Conservation (phyloP, 2,797 vertebrate genomes). For the Rhinogobio ventralis region DNA sequence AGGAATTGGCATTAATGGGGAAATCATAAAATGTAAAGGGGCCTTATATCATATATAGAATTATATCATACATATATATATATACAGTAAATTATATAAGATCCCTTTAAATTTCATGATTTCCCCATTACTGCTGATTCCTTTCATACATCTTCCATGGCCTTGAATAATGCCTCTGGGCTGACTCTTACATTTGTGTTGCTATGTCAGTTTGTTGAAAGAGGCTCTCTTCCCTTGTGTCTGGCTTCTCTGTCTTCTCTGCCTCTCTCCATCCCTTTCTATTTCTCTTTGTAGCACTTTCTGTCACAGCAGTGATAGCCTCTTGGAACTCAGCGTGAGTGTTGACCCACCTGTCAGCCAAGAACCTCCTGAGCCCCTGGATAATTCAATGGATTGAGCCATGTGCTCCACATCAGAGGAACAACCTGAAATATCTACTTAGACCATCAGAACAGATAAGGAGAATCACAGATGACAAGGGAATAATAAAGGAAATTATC, state of each 20-base stretch:
- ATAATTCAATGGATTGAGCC: constrained; percentile 66
- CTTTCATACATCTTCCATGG: constrained; percentile 17
- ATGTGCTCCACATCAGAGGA: constrained; percentile 67
- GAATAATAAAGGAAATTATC: neutral
- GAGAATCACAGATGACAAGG: constrained; percentile 2
- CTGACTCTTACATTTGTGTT: constrained; percentile 45
- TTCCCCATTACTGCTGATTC: neutral
- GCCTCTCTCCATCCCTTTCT: neutral
- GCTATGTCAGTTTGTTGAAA: constrained; percentile 36
- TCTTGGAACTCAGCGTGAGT: constrained; percentile 30
- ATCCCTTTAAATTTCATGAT: constrained; percentile 1
- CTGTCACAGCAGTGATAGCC: constrained; percentile 39
- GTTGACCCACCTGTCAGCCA: constrained; percentile 58
- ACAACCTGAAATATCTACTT: constrained; percentile 54
- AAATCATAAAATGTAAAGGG: too few species aligned
- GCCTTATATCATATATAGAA: too few species aligned
- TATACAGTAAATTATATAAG: neutral
- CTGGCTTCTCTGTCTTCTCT: constrained; percentile 13
- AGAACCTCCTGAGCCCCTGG: constrained; percentile 64
- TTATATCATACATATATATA: too few species aligned
- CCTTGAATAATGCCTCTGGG: constrained; percentile 25
- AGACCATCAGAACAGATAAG: constrained; percentile 53
- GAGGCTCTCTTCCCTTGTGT: neutral
- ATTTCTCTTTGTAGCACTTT: constrained; percentile 8
- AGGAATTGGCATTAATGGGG: too few species aligned